Evolutionary conservation across 1,140 invertebrate species (phyloP), one percentile per base, ranked within the genome.

Genomic region (Hermatobates lingyangjiaoensis): DNA sequence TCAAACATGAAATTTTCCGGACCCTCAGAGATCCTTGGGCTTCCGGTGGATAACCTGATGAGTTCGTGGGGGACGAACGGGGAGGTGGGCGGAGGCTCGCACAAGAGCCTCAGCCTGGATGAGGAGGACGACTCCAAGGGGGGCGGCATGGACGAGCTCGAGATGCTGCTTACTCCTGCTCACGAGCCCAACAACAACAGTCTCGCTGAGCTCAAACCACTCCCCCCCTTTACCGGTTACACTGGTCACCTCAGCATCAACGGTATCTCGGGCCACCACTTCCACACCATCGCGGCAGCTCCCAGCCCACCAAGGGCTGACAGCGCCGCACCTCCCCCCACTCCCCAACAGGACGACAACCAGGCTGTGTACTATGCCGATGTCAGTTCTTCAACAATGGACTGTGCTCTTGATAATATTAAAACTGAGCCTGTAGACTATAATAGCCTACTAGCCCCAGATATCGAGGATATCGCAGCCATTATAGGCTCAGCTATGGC

Each of bases 401-500:
- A 64, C 54, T 64, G 62, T 40, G 58, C 63, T 45, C 52, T 67
- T 30, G 57, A 60, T 38, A 61, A 60, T 34, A 65, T 71, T 15
- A 72, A 73, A 59, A 65, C 63, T 0, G 70, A 72, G 60, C 66
- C 51, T 30, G 63, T 67, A 1, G 71, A 72, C 20, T 79, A 79
- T 61, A 55, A 57, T 30, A 59, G 53, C n/a, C 48, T 57, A 18
- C 56, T 67, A 7, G 63, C 63, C 18, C 64, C 66, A 1, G 84
- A 87, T 58, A 84, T 87, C 59, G 85, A 88, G 53, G 86, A 87
- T 58, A 85, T 90, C 53, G 84, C 85, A 0, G 83, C 84, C 18
- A 83, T 90, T 21, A 88, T 90, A 48, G 83, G 85, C 0, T 86
- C 81, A 1, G 85, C 85, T n/a, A 89, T 90, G 56, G 84, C 85